A percentile compares a stretch with the other conserved stretches of the same genome.
Evolutionary conservation across 2,113 vertebrate species (phyloP).

Genomic region (Paradoxurus hermaphroditus): DNA sequence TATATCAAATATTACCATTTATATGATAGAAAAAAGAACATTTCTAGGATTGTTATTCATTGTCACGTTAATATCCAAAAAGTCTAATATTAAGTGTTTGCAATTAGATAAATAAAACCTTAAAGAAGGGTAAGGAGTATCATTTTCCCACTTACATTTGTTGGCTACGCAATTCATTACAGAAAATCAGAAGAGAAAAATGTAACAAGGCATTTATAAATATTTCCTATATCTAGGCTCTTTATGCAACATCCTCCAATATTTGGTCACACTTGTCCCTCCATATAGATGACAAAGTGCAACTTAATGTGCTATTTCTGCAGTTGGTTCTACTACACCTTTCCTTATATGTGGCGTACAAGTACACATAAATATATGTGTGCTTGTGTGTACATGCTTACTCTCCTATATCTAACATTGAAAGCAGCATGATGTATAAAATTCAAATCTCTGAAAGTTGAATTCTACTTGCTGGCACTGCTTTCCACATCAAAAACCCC

Average conservation of each 20-base stretch:
- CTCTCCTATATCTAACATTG: not conserved
- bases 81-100: not conserved
- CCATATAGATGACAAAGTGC: not conserved
- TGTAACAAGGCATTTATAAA: not conserved
- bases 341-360: too few species aligned
- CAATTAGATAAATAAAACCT: not conserved
- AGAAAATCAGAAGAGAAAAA: not conserved
- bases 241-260: not conserved
- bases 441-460: not conserved
- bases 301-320: not conserved
- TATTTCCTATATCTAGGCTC: not conserved
- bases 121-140: not conserved
- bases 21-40: not conserved
- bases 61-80: not conserved
- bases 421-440: not conserved
- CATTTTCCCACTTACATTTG: not conserved
- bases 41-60: not conserved
- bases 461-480: not conserved
- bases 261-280: not conserved
- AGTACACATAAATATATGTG: not conserved
- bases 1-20: not conserved
- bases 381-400: not conserved
- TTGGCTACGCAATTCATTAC: not conserved
- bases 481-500: not conserved
- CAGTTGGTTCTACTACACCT: too few species aligned